phyloP scores from a whole-genome alignment of 2,797 vertebrate species.

The Sciaenops ocellatus region DNA sequence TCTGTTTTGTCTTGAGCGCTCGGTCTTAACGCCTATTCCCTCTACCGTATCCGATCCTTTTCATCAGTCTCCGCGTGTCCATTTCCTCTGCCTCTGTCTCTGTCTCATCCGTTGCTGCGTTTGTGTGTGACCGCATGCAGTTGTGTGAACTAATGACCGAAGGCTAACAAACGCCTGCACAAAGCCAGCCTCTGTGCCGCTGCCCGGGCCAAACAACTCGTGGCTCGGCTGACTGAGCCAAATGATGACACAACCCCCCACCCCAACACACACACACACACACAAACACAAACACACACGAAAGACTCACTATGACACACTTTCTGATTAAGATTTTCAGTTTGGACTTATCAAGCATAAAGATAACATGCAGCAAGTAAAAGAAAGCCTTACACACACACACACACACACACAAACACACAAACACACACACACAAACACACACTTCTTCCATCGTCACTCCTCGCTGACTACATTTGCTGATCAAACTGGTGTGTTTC shows the following conservation, averaged over 20 bases:
- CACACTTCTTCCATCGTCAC: neutral
- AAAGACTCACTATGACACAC: constrained; percentile 18
- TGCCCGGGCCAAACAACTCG: constrained; percentile 73
- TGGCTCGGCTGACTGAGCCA: constrained; percentile 62
- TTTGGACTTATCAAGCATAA: neutral
- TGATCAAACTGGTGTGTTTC: constrained; percentile 21
- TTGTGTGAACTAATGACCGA: constrained; percentile 81
- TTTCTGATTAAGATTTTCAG: constrained; percentile 25
- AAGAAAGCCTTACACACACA: neutral
- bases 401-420: neutral
- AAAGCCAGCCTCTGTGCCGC: constrained; percentile 77
- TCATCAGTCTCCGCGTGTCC: constrained; percentile 47
- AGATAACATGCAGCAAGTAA: neutral
- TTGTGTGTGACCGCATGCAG: constrained; percentile 51
- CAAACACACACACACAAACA: neutral
- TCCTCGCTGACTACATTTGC: neutral
- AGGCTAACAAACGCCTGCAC: constrained; percentile 64
- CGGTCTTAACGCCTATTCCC: constrained; percentile 24
- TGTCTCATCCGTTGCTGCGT: constrained; percentile 27
- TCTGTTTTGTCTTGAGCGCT: constrained; percentile 45
- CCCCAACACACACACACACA: constrained; percentile 13
- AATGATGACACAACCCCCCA: constrained; percentile 55
- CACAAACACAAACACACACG: constrained; percentile 6
- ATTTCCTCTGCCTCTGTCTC: constrained; percentile 13
- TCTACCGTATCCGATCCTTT: constrained; percentile 47